Conservation (phyloP, 1,140 invertebrate genomes). For the Eumeta japonica region DNA sequence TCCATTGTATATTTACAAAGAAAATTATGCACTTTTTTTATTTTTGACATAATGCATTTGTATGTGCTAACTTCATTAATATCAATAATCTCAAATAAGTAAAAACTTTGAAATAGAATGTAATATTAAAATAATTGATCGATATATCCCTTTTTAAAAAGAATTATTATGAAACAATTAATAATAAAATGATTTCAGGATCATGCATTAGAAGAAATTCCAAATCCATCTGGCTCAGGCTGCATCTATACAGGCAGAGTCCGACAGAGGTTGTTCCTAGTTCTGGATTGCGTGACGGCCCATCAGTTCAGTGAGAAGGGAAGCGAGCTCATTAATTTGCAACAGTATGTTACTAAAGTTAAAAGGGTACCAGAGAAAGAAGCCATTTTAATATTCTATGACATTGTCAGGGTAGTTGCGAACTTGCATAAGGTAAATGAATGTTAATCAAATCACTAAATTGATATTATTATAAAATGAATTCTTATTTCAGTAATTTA, state of each 20-base stretch:
- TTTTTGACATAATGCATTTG: too few species aligned
- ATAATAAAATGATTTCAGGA: conserved; percentile 57
- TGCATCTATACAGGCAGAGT: conserved; percentile 64
- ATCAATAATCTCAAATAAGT: too few species aligned
- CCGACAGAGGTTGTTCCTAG: conserved; percentile 68
- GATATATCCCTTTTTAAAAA: not conserved
- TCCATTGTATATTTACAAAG: too few species aligned
- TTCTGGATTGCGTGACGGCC: conserved; percentile 73
- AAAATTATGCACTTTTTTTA: too few species aligned
- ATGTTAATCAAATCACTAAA: too few species aligned
- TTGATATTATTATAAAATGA: too few species aligned
- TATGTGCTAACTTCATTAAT: too few species aligned
- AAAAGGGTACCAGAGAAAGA: conserved; percentile 77
- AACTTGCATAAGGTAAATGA: conserved; percentile 75
- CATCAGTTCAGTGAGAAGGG: conserved; percentile 74
- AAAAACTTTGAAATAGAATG: too few species aligned
- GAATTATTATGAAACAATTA: not conserved
- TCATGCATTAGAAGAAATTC: conserved; percentile 66
- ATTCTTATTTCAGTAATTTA: too few species aligned
- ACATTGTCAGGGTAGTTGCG: conserved; percentile 74
- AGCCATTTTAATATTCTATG: conserved; percentile 74
- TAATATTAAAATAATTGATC: not conserved
- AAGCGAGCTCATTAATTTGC: conserved; percentile 71
- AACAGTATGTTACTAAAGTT: conserved; percentile 80
- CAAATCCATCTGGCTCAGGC: conserved; percentile 50